Evolutionary conservation across 2,113 vertebrate genomes (phyloP), one percentile per base, ranked within the genome.

Genomic region (Rhinogobius similis): DNA sequence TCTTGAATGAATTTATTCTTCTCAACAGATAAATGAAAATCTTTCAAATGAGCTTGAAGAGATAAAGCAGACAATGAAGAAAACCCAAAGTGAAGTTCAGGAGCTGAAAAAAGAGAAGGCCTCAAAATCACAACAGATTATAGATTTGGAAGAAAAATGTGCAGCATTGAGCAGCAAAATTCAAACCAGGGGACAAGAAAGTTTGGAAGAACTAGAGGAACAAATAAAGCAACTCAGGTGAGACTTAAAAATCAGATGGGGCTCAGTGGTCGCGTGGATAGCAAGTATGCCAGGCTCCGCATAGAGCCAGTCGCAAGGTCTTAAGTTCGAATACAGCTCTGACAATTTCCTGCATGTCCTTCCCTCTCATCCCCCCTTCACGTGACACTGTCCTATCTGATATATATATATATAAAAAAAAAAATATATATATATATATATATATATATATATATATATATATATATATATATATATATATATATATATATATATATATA

Each of bases 171-270:
- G 65, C 18, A 70, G 63, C 24, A 61, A 67, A 4, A 68, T 67
- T 6, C 81, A 83, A 50, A 56, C 67, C 43, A 56, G 61, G 21
- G 59, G 46, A 44, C 24, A 76, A 0, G 67, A 78, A 5, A 82
- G 87, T 5, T 21, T 71, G 8, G 27, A 11, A 8, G 71, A 80
- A 41, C 70, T 89, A 55, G 85, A 65, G 38, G 80, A 82, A 48
- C 86, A 66, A 72, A 87, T 72, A 73, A n/a, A n/a, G 36, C 72
- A 83, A 20, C 87, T 92, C 21, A 88, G 90, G 94, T 94, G 52
- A 85, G 82, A 66, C 27, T 14, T 0, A 48, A 18, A 63, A 50
- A 6, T 18, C 68, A 14, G 27, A 8, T 36, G 29, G 11, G n/a
- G n/a, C n/a, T n/a, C n/a, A n/a, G n/a, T n/a, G n/a, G n/a, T n/a